Evolutionary conservation across 2,113 vertebrate genomes (phyloP).

Genomic region (Ahaetulla prasina): DNA sequence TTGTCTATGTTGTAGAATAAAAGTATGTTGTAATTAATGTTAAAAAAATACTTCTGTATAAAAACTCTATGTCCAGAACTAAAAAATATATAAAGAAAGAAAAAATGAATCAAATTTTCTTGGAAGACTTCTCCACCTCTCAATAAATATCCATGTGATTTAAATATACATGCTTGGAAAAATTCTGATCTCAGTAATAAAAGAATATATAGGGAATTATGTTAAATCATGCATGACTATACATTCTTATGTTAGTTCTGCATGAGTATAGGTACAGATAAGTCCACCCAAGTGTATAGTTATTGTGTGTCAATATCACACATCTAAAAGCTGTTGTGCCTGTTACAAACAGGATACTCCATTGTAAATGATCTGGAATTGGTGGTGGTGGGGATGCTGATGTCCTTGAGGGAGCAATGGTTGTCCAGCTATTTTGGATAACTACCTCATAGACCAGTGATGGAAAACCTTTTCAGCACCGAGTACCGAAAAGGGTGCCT

Average conservation of each 20-base stretch:
- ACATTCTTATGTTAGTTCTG: not conserved
- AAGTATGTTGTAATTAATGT: not conserved
- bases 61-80: not conserved
- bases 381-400: not conserved
- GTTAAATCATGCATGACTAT: not conserved
- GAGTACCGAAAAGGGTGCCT: too few species aligned
- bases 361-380: not conserved
- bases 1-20: conserved; percentile 12
- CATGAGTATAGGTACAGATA: not conserved
- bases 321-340: not conserved
- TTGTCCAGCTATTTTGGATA: not conserved
- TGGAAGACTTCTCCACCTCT: not conserved
- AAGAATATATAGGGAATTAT: not conserved
- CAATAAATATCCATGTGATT: not conserved
- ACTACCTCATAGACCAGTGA: not conserved
- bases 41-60: conserved; percentile 28
- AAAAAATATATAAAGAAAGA: not conserved
- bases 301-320: not conserved
- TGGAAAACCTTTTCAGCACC: too few species aligned
- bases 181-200: not conserved
- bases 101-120: not conserved
- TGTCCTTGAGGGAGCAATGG: not conserved
- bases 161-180: not conserved
- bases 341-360: not conserved
- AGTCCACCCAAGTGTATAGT: not conserved